Evolutionary conservation across 2,113 vertebrate species (phyloP), one percentile per base, ranked within the genome.

Genomic region (Pomatorhinus ruficollis): DNA sequence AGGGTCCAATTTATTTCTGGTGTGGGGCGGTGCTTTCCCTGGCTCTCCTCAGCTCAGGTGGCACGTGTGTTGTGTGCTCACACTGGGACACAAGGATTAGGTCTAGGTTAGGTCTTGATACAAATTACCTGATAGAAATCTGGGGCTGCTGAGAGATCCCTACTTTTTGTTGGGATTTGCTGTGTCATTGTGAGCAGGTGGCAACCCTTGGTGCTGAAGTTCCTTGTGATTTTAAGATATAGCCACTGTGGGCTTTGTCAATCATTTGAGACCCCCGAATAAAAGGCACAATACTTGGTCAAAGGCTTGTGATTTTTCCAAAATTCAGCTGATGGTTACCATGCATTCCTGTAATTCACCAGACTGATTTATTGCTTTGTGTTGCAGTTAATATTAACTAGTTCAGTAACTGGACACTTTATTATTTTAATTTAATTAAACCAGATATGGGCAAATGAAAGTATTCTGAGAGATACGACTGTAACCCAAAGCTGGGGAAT

Each of bases 1-100:
- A 40, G 65, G n/a, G 21, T 56, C 52, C 39, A 13, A 6, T 88
- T 80, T 56, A 37, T 70, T 82, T 76, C 70, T 54, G 3, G 0
- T 42, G 42, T 35, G n/a, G 16, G 49, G 40, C 30, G 27, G 42
- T 16, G 78, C 49, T 90, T 74, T 61, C 68, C 27, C 66, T 83
- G 6, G 0, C 53, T 79, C 59, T 49, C 25, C 75, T 30, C 4
- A 1, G 11, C 68, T 66, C 66, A 13, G 61, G 47, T 53, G 79
- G 20, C 18, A 57, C 37, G 8, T 50, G 20, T 10, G 52, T 20
- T 27, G 8, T 24, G 18, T 70, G 47, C 64, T 70, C 76, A 4
- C 3, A 0, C 10, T 57, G 33, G 53, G 45, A 27, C 0, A 0
- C 6, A n/a, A n/a, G n/a, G n/a, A n/a, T n/a, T n/a, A n/a, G n/a